A percentile compares a stretch with the other conserved stretches of the same genome.
These are phyloP conservation scores for Loriculus beryllinus DNA, from an alignment of 2,797 vertebrate species.

Conservation along the genomic window DNA sequence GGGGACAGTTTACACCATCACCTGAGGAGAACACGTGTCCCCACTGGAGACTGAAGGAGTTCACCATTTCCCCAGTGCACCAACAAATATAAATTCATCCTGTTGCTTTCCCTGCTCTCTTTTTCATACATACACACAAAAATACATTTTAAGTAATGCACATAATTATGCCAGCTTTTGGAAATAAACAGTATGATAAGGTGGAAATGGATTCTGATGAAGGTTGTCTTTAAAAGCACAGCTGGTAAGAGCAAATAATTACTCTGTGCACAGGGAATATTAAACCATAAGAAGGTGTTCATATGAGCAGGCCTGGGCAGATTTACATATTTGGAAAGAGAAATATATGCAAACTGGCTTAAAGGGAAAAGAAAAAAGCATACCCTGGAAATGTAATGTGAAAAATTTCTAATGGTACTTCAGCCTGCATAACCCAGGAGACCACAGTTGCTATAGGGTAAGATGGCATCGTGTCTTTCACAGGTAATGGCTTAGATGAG, in stretches of 20 bases:
- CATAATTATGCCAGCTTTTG: background rate
- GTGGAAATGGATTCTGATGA: background rate
- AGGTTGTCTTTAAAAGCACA: background rate
- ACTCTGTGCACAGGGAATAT: background rate
- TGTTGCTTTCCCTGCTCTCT: background rate
- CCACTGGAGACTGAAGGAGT: background rate
- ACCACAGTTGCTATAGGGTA: background rate
- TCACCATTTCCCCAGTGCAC: background rate
- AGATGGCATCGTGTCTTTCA: background rate
- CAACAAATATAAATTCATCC: background rate
- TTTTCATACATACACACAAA: background rate
- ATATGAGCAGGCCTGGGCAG: background rate
- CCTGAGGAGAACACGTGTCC: background rate
- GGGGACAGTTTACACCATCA: background rate
- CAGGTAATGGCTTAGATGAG: slow-evolving; percentile 30
- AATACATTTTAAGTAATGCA: background rate
- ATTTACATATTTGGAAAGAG: background rate
- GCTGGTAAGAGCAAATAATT: background rate
- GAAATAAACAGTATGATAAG: background rate
- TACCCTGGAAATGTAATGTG: background rate
- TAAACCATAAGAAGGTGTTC: background rate
- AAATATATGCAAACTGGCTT: background rate
- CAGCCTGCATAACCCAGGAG: background rate
- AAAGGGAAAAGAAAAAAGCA: background rate
- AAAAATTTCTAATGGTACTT: background rate